Evolutionary conservation across 2,888 invertebrate genomes (phyloP).

Genomic region (Colletes collaris): DNA sequence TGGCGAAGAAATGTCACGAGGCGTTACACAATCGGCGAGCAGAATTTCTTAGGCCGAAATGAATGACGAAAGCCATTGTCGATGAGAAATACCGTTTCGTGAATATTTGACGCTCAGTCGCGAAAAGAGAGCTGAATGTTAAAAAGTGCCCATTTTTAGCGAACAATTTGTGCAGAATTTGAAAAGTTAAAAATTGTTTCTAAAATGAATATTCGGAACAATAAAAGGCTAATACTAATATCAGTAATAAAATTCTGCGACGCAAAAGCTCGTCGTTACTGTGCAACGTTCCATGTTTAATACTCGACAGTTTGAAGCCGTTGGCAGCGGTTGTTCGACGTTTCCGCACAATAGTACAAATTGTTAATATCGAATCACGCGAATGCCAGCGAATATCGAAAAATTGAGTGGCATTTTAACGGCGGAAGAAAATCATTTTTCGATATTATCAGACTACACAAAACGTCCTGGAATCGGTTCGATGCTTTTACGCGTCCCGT

Average conservation of each 20-base stretch:
- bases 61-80: constrained; percentile 11
- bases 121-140: too few relatives aligned
- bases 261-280: too few relatives aligned
- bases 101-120: not conserved
- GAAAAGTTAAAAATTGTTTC: too few relatives aligned
- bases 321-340: too few relatives aligned
- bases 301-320: too few relatives aligned
- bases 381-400: constrained; percentile 3
- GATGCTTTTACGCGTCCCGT: not conserved
- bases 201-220: too few relatives aligned
- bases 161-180: too few relatives aligned
- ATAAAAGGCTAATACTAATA: too few relatives aligned
- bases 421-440: constrained; percentile 15
- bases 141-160: too few relatives aligned
- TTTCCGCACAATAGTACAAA: too few relatives aligned
- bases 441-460: constrained; percentile 14
- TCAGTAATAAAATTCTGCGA: too few relatives aligned
- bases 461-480: constrained; percentile 1
- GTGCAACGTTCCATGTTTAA: too few relatives aligned
- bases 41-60: constrained; percentile 11
- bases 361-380: constrained; percentile 9
- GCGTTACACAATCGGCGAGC: constrained; percentile 36
- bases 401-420: not conserved
- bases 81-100: constrained; percentile 1
- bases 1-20: constrained; percentile 14